phyloP scores from a whole-genome alignment of 2,113 vertebrate genomes.

The Vidua macroura region DNA sequence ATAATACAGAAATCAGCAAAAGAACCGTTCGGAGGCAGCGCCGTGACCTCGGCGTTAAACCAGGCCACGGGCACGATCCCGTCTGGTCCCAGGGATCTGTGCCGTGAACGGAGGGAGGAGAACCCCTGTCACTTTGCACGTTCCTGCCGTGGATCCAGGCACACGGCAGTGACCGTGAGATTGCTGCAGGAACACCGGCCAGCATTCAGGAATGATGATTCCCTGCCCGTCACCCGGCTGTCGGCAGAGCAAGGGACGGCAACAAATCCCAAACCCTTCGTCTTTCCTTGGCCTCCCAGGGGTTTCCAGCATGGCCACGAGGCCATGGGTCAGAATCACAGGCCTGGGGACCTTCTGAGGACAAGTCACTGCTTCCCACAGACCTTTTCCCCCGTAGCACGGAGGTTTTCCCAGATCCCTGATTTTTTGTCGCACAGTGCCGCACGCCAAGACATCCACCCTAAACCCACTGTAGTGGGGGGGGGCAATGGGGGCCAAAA shows the following conservation, averaged over 20 bases:
- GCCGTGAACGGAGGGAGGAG: neutral
- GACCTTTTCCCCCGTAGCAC: fast-evolving
- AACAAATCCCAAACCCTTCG: neutral
- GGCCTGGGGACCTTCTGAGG: neutral
- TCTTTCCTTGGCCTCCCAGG: neutral
- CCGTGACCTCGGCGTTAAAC: slow-evolving; percentile 19
- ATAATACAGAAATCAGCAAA: neutral
- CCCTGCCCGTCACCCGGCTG: neutral
- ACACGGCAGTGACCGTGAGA: neutral
- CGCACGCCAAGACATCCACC: fast-evolving
- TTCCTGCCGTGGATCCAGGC: neutral
- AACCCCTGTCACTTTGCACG: neutral
- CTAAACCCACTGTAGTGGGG: fast-evolving
- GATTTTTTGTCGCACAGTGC: fast-evolving
- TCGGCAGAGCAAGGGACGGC: neutral
- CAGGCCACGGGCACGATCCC: slow-evolving; percentile 6
- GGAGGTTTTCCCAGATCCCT: fast-evolving
- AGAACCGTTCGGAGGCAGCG: neutral
- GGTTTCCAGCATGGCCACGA: neutral
- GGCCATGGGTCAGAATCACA: fast-evolving
- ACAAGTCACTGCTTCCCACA: neutral
- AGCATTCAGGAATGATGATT: neutral
- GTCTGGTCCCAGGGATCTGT: neutral
- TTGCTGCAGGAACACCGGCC: neutral
- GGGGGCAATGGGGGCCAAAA: fast-evolving